Evolutionary conservation across 2,113 vertebrate species (phyloP), one percentile per base, ranked within the genome.

Genomic region (Syngnathus typhle): DNA sequence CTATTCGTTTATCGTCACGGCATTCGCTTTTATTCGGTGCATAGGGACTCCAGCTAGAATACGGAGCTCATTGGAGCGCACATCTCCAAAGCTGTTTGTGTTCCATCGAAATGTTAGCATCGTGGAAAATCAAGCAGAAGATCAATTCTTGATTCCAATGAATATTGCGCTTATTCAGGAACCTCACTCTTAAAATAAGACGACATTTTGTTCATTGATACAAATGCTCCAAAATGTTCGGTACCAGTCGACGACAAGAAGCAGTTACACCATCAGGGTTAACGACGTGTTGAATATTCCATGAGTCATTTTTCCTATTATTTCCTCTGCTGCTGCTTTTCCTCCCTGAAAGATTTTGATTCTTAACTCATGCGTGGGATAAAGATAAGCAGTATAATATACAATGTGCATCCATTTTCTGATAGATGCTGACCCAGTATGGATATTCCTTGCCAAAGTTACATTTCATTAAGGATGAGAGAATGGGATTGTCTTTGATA

Each of bases 401-500:
- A 23, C 11, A 39, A 15, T 21, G n/a, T 43, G 10, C 21, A n/a
- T n/a, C 19, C n/a, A 39, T 60, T 60, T 62, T 62, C 12, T 44
- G n/a, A 44, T 23, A 23, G 39, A 6, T 6, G n/a, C 6, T 23
- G 39, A n/a, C 38, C 38, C 5, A 7, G 47, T 55, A 36, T 38
- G 41, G 23, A 51, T 49, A 1, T 7, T 63, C 52, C 12, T 66
- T 16, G 64, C 72, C 44, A 13, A 37, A 47, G 38, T n/a, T 43
- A 15, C 56, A 39, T 58, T 52, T 66, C 13, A 55, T 76, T 74
- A 68, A 74, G 78, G 68, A 76, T 70, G 7, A 78, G 66, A 43
- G 16, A 70, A 37, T 2, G 1, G 7, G 67, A 51, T 60, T 51
- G 71, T 67, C 78, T 83, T 83, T 85, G 83, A 84, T 74, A 67